phyloP scores from a whole-genome alignment of 2,797 vertebrate species.

The Pristis pectinata region DNA sequence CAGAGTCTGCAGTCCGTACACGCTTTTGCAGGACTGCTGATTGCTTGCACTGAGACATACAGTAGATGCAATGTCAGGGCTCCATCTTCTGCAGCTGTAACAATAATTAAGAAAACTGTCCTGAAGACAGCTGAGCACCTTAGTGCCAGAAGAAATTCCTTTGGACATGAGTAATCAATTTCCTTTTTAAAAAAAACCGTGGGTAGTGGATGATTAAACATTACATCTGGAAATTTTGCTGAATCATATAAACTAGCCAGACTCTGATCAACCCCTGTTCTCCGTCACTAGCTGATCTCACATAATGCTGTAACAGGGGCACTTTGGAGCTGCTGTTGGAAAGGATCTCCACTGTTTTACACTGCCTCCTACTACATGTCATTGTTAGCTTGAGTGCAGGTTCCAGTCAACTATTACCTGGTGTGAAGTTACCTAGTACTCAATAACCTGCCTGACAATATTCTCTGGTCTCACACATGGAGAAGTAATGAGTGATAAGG shows the following conservation, averaged over 20 bases:
- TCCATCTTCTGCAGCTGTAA: constrained; percentile 12
- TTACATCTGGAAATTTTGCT: not conserved
- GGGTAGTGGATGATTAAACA: not conserved
- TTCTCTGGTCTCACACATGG: not conserved
- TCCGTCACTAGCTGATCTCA: not conserved
- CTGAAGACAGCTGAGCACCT: not conserved
- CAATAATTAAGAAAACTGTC: constrained; percentile 6
- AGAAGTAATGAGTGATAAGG: not conserved
- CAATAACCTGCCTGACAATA: not conserved
- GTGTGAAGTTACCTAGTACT: not conserved
- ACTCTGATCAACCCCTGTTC: not conserved
- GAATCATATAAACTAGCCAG: not conserved
- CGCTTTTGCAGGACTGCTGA: not conserved
- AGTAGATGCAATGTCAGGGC: not conserved
- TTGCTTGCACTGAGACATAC: not conserved
- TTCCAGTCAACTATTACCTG: not conserved
- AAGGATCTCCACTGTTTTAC: not conserved
- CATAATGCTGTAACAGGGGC: too few relatives aligned
- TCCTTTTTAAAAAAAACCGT: not conserved
- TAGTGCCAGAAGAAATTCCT: not conserved
- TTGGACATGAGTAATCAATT: not conserved
- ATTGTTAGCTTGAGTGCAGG: not conserved
- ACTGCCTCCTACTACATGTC: not conserved
- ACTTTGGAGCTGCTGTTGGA: too few relatives aligned
- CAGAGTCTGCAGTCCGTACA: not conserved